Base-by-base conservation (phyloP, 2,113 vertebrate species). In the Ctenodactylus gundi region DNA sequence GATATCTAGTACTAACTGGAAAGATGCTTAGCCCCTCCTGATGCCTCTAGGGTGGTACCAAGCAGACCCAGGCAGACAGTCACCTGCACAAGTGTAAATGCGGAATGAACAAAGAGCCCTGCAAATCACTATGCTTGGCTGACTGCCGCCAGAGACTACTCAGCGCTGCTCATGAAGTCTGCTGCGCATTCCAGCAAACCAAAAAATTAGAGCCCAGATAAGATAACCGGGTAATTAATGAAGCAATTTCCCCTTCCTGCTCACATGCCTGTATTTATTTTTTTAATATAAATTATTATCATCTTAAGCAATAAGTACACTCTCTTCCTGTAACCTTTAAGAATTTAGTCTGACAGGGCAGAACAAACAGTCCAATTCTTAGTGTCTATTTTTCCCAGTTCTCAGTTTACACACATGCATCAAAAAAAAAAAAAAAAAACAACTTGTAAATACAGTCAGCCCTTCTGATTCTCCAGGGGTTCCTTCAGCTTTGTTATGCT, bases 141-240 rank as follows among this genome's bases (percentile, higher is more conserved):
- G 67, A n/a, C 70, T 53, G 77, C 88, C 41, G 9, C 53, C 70
- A 49, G 39, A 51, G 88, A n/a, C 34, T 53, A 3, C 51, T 41
- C 12, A 34, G 51, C 36, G 3, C 29, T 17, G 25, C 18, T 49
- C 36, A 2, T 8, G 44, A 77, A 68, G 68, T 27, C 82, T 23
- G 75, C 92, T 46, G 39, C 46, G 51, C 95, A 75, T 86, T 91
- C 84, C 96, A 91, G 78, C 94, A 91, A 93, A 25, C 92, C 80
- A 6, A 51, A 90, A 88, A 89, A n/a, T 67, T 53, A 84, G 55
- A 90, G 84, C 20, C 60, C 75, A 55, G 87, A 89, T 89, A 90
- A 96, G 96, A 94, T 87, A 93, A 88, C 80, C 83, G 91, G 90
- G 92, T 94, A 84, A 93, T 93, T 90, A 89, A 94, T 41, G 68